These are phyloP conservation scores for Cydia amplana DNA, from an alignment of 1,140 invertebrate genomes.

Conservation along the genomic window DNA sequence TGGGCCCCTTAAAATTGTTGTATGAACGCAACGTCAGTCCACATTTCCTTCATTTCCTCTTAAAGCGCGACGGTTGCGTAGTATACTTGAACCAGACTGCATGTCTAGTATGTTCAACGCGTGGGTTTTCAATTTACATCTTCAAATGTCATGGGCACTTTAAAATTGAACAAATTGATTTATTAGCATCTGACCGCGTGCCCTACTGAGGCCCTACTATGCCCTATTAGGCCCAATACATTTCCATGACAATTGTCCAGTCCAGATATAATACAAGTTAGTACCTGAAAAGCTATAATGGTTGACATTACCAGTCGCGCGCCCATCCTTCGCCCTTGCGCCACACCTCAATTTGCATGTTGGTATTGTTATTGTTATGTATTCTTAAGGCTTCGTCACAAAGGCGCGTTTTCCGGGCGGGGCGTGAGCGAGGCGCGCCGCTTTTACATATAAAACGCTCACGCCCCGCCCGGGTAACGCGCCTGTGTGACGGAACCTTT, in stretches of 20 bases:
- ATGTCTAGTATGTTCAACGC: not conserved
- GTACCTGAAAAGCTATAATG: not conserved
- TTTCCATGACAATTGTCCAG: not conserved
- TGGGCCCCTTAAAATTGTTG: no score
- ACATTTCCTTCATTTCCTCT: not conserved
- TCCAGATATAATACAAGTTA: not conserved
- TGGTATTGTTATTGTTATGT: conserved; percentile 33
- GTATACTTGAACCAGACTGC: not conserved
- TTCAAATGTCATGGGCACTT: not conserved
- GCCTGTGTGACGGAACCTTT: no score
- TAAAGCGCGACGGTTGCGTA: not conserved
- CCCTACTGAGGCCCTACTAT: no score
- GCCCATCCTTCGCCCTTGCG: conserved; percentile 50
- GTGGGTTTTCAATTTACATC: not conserved
- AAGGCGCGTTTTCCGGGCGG: no score
- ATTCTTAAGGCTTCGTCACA: no score
- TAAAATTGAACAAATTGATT: not conserved
- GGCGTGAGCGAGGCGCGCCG: no score
- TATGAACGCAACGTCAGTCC: not conserved
- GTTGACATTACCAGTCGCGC: not conserved
- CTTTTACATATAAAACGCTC: no score
- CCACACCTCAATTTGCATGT: conserved; percentile 53
- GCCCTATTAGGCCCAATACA: no score
- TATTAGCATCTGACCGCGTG: not conserved
- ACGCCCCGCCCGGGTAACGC: no score